These are phyloP conservation scores for Cotesia glomerata DNA, from an alignment of 1,140 invertebrate genomes.

Conservation along the genomic window DNA sequence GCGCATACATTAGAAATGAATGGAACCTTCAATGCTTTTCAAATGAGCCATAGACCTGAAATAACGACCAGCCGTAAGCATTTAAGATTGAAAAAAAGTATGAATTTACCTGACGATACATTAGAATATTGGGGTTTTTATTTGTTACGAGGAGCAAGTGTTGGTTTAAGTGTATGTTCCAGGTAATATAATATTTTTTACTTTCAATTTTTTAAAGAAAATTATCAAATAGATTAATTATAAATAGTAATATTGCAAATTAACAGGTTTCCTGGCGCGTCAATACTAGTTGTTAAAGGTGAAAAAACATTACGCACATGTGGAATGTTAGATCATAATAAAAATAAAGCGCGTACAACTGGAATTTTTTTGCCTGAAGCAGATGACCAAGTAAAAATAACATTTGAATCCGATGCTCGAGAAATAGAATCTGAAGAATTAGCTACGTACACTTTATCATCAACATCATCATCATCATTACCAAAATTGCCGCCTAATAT, in stretches of 20 bases:
- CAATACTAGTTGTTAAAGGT: conserved; percentile 79
- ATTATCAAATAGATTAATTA: conserved; percentile 6
- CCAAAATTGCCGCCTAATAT: neutral
- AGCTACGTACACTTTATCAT: neutral
- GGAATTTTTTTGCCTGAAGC: conserved; percentile 62
- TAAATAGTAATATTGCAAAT: neutral
- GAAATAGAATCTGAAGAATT: conserved; percentile 50
- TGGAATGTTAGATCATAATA: conserved; percentile 74
- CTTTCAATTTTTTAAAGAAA: neutral
- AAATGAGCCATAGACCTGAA: conserved; percentile 73
- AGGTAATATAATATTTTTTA: conserved; percentile 59
- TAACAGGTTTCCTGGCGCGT: conserved; percentile 71
- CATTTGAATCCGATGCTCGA: conserved; percentile 69
- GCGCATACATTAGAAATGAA: conserved; percentile 81
- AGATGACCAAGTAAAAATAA: conserved; percentile 72
- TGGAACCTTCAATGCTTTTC: conserved; percentile 80
- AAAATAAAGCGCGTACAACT: conserved; percentile 66
- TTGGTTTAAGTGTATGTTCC: conserved; percentile 80
- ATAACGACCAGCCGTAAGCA: conserved; percentile 74
- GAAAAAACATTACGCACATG: conserved; percentile 77
- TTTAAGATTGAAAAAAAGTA: conserved; percentile 79
- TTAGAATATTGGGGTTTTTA: conserved; percentile 91
- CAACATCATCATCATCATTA: conserved; percentile 7
- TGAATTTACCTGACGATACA: conserved; percentile 82
- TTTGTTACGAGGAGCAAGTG: conserved; percentile 76